Percentiles rank a stretch among this genome's conserved stretches.
phyloP scores from a whole-genome alignment of 1,140 invertebrate genomes.

The Periplaneta americana region DNA sequence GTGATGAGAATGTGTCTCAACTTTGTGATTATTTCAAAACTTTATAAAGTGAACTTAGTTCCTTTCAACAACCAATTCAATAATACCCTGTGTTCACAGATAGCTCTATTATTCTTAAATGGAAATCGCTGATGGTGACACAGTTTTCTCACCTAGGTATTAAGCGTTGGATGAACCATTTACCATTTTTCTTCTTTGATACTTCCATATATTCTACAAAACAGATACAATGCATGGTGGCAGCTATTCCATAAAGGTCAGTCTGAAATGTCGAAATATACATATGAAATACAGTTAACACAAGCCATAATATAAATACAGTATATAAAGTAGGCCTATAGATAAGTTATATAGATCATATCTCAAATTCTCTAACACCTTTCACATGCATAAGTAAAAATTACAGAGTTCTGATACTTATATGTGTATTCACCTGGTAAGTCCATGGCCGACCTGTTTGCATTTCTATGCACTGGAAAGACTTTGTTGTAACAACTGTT shows the following conservation, averaged over 20 bases:
- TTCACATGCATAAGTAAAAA: conserved; percentile 1
- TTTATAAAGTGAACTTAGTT: too few relatives aligned
- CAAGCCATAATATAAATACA: conserved; percentile 4
- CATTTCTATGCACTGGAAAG: conserved; percentile 84
- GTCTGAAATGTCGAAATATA: conserved; percentile 43
- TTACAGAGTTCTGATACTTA: neutral
- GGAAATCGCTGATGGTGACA: too few relatives aligned
- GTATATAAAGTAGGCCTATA: too few relatives aligned
- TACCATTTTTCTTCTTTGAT: neutral
- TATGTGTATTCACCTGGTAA: conserved; percentile 62
- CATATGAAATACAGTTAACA: conserved; percentile 4
- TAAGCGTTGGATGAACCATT: neutral
- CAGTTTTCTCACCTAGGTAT: neutral
- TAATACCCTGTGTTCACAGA: too few relatives aligned
- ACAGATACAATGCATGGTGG: conserved; percentile 76
- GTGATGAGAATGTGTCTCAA: too few relatives aligned
- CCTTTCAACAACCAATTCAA: too few relatives aligned
- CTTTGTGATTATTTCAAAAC: too few relatives aligned
- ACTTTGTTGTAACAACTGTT: conserved; percentile 62
- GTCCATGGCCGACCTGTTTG: conserved; percentile 81
- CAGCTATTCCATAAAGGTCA: conserved; percentile 82
- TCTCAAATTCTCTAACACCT: too few relatives aligned
- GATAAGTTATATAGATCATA: too few relatives aligned
- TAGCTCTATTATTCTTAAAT: too few relatives aligned
- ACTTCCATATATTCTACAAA: conserved; percentile 83